Evolutionary conservation across 2,888 invertebrate species (phyloP).

Genomic region (Magallana nippona): DNA sequence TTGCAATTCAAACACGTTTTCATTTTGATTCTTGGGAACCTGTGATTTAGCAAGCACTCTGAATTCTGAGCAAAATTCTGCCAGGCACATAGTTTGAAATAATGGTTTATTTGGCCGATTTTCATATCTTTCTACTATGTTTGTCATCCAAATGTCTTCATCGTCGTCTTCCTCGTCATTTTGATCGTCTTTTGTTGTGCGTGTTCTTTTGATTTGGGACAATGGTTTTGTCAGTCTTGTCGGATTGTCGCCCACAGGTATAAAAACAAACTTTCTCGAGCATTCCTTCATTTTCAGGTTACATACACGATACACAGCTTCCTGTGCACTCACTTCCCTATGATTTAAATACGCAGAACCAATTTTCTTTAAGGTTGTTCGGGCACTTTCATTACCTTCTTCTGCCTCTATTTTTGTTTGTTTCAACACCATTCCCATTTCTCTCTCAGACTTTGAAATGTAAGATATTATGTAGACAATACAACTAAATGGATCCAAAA

Average conservation of each 20-base stretch:
- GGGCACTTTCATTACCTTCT: constrained; percentile 45
- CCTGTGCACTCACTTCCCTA: constrained; percentile 52
- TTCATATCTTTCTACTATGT: constrained; percentile 45
- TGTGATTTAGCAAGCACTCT: constrained; percentile 40
- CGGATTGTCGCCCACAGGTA: too few species aligned
- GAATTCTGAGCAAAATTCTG: constrained; percentile 50
- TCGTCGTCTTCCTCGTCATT: not conserved
- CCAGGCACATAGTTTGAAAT: constrained; percentile 49
- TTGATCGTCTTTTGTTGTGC: not conserved
- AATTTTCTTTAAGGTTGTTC: constrained; percentile 34
- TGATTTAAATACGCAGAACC: constrained; percentile 47
- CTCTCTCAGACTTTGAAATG: constrained; percentile 33
- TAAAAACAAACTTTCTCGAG: constrained; percentile 42
- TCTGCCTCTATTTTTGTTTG: constrained; percentile 27
- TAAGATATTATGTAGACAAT: constrained; percentile 41
- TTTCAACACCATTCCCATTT: constrained; percentile 17
- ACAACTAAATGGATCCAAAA: constrained; percentile 44
- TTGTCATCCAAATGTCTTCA: constrained; percentile 45
- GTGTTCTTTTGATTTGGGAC: too few species aligned
- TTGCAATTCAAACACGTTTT: constrained; percentile 40
- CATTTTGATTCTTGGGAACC: constrained; percentile 22
- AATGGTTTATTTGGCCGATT: constrained; percentile 38
- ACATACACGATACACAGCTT: constrained; percentile 50
- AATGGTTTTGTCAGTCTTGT: too few species aligned
- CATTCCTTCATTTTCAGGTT: constrained; percentile 42